These are phyloP conservation scores for Muntiacus reevesi DNA, from an alignment of 2,113 vertebrate genomes.

Conservation along the genomic window DNA sequence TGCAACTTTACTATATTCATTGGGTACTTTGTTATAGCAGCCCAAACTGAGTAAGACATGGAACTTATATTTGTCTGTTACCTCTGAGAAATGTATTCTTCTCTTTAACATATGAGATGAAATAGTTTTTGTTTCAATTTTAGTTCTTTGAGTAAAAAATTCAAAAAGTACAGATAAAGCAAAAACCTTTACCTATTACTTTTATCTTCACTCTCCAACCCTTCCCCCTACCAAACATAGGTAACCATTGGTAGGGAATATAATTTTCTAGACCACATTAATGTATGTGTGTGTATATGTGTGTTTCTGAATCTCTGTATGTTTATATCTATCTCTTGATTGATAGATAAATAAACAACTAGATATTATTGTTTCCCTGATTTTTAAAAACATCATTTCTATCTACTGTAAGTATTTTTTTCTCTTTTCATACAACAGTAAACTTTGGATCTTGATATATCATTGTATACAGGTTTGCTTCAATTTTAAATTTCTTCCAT, in stretches of 20 bases:
- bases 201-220: neutral
- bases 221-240: neutral
- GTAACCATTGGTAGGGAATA: neutral
- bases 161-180: neutral
- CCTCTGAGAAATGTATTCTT: neutral
- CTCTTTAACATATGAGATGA: neutral
- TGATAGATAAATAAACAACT: neutral
- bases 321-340: neutral
- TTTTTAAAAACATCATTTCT: neutral
- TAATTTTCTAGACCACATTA: neutral
- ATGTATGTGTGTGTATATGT: neutral
- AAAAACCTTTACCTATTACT: neutral
- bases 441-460: neutral
- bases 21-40: neutral
- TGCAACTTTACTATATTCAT: too few species aligned
- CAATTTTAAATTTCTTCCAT: neutral
- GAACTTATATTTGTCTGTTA: neutral
- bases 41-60: neutral
- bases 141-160: neutral
- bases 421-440: neutral
- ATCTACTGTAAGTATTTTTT: neutral
- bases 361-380: neutral
- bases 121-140: neutral
- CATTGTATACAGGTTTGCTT: neutral
- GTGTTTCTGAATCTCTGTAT: neutral